A percentile compares a stretch with the other conserved stretches of the same genome.
phyloP scores from a whole-genome alignment of 2,888 invertebrate species.

The Clistopyga incitator region DNA sequence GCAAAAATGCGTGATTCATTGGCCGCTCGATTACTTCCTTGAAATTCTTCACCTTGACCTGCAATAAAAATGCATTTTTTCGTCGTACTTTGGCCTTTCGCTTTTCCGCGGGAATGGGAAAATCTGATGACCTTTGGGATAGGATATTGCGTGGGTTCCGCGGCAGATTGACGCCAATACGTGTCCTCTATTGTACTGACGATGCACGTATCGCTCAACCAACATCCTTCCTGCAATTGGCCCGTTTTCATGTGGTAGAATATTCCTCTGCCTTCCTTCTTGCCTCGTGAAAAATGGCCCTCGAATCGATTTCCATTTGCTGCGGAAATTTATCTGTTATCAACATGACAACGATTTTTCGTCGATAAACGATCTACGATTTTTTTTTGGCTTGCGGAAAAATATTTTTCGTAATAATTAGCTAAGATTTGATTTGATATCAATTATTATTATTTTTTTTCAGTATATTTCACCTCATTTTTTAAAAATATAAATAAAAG shows the following conservation, averaged over 20 bases:
- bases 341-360: not conserved
- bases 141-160: conserved; percentile 86
- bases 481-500: no score
- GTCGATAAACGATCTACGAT: not conserved
- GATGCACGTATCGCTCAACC: conserved; percentile 86
- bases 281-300: conserved; percentile 86
- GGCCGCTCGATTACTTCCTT: conserved; percentile 25
- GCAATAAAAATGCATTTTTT: conserved; percentile 20
- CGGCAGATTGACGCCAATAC: conserved; percentile 86
- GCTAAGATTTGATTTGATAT: no score
- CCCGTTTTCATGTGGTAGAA: conserved; percentile 88
- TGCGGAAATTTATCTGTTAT: conserved; percentile 66
- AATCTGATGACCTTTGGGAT: conserved; percentile 84
- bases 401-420: no score
- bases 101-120: conserved; percentile 18
- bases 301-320: conserved; percentile 88
- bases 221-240: conserved; percentile 88
- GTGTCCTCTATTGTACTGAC: conserved; percentile 87
- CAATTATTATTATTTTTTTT: no score
- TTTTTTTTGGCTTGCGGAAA: not conserved
- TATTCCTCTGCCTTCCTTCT: conserved; percentile 87
- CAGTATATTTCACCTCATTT: no score
- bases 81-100: not conserved
- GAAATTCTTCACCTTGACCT: conserved; percentile 43
- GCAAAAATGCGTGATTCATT: conserved; percentile 30